Percentiles rank a stretch among this genome's conserved stretches.
Conservation (phyloP, 1,140 invertebrate genomes). For the Tyrophagus putrescentiae region DNA sequence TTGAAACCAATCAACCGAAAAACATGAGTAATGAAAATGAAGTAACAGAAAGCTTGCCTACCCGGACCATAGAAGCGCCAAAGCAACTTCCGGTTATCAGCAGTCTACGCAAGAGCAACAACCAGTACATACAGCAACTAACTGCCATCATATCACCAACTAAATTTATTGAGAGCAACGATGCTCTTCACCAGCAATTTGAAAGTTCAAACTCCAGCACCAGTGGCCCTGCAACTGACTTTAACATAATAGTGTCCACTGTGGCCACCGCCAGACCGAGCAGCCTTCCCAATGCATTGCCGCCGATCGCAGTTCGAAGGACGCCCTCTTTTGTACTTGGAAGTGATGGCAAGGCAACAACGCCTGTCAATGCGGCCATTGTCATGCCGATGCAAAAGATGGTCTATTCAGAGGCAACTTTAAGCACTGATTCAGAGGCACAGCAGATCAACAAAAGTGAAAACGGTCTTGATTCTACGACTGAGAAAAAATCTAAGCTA, state of each 20-base stretch:
- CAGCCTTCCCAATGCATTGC: neutral
- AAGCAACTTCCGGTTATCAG: too few relatives aligned
- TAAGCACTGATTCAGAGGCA: too few relatives aligned
- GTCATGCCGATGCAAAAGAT: constrained; percentile 12
- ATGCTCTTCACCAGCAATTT: neutral
- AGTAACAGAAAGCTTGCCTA: too few relatives aligned
- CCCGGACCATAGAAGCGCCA: too few relatives aligned
- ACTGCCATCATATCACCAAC: constrained; percentile 21
- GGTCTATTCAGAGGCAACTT: too few relatives aligned
- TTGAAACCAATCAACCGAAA: neutral
- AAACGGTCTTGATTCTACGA: too few relatives aligned
- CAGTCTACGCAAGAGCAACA: neutral
- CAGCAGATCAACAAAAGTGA: too few relatives aligned
- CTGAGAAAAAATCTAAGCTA: too few relatives aligned
- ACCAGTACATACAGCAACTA: constrained; percentile 9
- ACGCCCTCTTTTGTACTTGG: neutral
- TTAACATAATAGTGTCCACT: neutral
- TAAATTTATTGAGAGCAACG: neutral
- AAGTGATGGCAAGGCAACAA: neutral
- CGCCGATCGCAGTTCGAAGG: neutral
- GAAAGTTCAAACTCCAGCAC: constrained; percentile 15
- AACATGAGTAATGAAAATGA: neutral
- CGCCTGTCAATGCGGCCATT: constrained; percentile 7
- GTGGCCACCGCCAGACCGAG: neutral
- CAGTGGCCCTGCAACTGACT: neutral